Evolutionary conservation across 2,113 vertebrate species (phyloP).

Genomic region (Opisthocomus hoazin): DNA sequence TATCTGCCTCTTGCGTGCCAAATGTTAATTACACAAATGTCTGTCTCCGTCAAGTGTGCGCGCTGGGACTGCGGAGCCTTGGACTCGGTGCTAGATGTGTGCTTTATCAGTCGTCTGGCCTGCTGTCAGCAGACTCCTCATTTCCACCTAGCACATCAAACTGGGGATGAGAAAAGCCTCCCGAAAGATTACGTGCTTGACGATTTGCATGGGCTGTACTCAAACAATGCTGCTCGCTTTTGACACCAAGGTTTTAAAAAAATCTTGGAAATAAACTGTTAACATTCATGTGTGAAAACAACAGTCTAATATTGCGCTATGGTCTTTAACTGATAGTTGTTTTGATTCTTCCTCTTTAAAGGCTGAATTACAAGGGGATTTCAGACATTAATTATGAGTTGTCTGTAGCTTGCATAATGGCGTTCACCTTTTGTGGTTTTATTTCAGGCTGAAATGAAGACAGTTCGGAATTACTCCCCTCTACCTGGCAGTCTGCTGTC

Average conservation of each 20-base stretch:
- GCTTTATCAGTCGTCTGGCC: neutral
- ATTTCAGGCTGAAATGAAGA: neutral
- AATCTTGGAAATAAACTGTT: neutral
- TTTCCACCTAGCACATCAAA: neutral
- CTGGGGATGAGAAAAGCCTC: neutral
- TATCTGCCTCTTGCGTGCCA: neutral
- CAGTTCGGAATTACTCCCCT: neutral
- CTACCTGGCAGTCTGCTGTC: neutral
- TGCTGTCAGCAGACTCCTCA: neutral
- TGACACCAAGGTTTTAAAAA: neutral
- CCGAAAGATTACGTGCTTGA: neutral
- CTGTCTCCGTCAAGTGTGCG: neutral
- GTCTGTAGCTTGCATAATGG: neutral
- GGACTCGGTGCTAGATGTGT: neutral
- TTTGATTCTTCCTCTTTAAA: neutral
- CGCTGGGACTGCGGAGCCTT: neutral
- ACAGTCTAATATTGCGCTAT: neutral
- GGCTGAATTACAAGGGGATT: neutral
- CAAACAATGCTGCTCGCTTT: too few relatives aligned
- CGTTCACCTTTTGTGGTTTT: neutral
- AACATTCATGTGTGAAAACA: neutral
- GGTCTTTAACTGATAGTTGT: neutral
- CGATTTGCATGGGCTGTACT: neutral
- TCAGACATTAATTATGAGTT: neutral
- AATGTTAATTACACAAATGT: neutral